These are phyloP conservation scores for Chelonus insularis DNA, from an alignment of 1,140 invertebrate species.

Conservation along the genomic window DNA sequence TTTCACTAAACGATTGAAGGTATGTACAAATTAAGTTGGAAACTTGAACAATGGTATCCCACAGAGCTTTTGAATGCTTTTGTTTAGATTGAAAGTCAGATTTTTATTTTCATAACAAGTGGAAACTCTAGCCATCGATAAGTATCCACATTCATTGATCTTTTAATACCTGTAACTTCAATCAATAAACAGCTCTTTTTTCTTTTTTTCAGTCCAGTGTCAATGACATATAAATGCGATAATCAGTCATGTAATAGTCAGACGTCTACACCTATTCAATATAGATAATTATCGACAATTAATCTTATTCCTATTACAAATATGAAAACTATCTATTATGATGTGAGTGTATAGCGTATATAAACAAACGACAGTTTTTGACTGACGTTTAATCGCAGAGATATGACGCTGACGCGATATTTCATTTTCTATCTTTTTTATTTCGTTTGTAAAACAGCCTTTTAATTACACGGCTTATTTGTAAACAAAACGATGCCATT, in stretches of 20 bases:
- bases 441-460: neutral
- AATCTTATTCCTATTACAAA: neutral
- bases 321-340: neutral
- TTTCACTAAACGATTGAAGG: neutral
- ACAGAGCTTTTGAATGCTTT: constrained; percentile 14
- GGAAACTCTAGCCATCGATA: neutral
- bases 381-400: neutral
- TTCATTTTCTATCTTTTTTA: neutral
- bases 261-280: neutral
- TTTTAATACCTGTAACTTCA: no score
- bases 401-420: neutral
- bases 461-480: constrained; percentile 35
- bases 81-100: neutral
- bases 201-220: neutral
- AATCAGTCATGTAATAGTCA: neutral
- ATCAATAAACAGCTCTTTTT: no score
- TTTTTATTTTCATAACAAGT: no score
- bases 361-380: neutral
- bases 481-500: constrained; percentile 47
- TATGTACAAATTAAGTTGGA: constrained; percentile 22
- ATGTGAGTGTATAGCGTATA: neutral
- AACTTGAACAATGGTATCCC: constrained; percentile 14
- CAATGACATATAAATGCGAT: constrained; percentile 1
- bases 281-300: neutral
- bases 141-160: no score